Base-by-base conservation (phyloP, 2,888 invertebrate genomes). In the Helicoverpa assulta region DNA sequence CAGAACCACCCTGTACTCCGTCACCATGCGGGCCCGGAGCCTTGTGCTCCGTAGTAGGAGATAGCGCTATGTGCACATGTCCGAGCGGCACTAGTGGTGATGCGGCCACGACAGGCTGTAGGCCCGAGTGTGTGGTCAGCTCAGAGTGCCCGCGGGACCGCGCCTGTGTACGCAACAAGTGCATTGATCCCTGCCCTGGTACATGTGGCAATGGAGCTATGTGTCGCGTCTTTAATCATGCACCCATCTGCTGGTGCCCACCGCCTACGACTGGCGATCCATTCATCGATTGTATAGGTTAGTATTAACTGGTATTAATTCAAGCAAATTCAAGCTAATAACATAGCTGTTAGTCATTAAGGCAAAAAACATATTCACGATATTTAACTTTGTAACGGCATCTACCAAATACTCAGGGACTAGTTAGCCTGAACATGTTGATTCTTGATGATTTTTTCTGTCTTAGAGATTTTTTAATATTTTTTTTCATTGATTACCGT, bases 11-110 rank as follows among this genome's bases (percentile, higher is more conserved):
- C 10, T 97, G 97, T 85, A 95, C 96, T 80, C 97, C 97, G 58
- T 96, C 97, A 26, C 98, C 98, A 3, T 98, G 98, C 86, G 98
- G 98, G 33, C 96, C 97, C 1, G 98, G 98, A 85, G 97, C 98
- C 0, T 85, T 97, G 5, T 98, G 98, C 86, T 85, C 91, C 6
- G 93, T 90, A 18, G 84, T 96, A 69, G 89, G 96, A 86, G 83
- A 95, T 87, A 89, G 97, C 96, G 97, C 98, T 0, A 94, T 97
- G 19, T 98, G 98, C 85, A 97, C 97, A 82, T 98, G 98, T 85
- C 93, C 97, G 5, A 96, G 97, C 47, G 98, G 98, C 37, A 98
- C 97, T 87, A 96, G 96, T 80, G 98, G 98, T 21, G 96, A 97
- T 64, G 97, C 98, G 51, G 96, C 96, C 29, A 97, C 94, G 96